Conservation (phyloP, 2,797 vertebrate species). For the Sebastiscus albofasciatus region DNA sequence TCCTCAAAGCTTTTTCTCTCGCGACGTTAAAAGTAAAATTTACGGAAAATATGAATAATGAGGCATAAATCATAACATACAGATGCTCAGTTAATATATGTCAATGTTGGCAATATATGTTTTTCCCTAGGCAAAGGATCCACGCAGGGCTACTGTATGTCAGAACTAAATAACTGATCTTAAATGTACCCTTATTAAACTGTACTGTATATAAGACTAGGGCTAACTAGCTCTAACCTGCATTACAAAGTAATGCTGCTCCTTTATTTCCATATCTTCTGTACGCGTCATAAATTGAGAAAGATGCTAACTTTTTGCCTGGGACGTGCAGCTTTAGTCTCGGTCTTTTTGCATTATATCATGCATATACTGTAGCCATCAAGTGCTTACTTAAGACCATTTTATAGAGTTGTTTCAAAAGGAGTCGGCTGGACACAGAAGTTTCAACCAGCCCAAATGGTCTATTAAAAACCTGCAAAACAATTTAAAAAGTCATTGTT, state of each 20-base stretch:
- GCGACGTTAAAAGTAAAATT: no score
- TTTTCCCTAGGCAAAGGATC: no score
- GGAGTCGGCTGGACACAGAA: background rate
- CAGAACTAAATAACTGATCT: no score
- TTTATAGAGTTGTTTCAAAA: background rate
- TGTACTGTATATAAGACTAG: background rate
- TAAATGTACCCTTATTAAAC: background rate
- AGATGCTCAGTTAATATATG: no score
- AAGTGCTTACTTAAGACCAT: background rate
- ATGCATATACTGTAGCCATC: background rate
- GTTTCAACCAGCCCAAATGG: background rate
- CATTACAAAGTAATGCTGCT: background rate
- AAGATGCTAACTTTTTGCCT: background rate
- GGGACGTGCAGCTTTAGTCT: background rate
- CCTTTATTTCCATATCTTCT: background rate
- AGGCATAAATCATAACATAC: no score
- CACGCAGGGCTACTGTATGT: no score
- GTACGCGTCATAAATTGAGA: background rate
- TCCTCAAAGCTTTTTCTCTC: no score
- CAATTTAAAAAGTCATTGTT: slow-evolving; percentile 1
- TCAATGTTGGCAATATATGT: no score
- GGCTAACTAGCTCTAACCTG: background rate
- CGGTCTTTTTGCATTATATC: background rate
- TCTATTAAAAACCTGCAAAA: background rate
- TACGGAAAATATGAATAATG: no score